A percentile compares a stretch with the other conserved stretches of the same genome.
Evolutionary conservation across 2,888 invertebrate genomes (phyloP).

Genomic region (Drosophila demipolita): DNA sequence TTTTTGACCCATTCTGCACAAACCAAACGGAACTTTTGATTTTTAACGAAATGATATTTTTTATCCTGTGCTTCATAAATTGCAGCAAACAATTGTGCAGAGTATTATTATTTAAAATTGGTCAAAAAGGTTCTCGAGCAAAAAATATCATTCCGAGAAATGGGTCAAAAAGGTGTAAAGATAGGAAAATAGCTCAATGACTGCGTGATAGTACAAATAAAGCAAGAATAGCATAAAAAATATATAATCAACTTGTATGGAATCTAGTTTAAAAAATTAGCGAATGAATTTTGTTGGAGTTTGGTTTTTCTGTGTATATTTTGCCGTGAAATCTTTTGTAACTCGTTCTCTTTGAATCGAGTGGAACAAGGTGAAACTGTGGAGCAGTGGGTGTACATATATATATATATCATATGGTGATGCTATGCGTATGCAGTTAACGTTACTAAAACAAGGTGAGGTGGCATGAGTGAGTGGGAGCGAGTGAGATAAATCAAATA

Average conservation of each 20-base stretch:
- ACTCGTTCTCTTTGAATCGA: constrained; percentile 2
- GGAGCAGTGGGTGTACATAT: constrained; percentile 31
- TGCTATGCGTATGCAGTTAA: constrained; percentile 45
- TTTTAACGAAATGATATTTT: constrained; percentile 71
- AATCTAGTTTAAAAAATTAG: constrained; percentile 20
- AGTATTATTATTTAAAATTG: constrained; percentile 44
- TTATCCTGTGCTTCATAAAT: constrained; percentile 33
- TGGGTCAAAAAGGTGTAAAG: constrained; percentile 73
- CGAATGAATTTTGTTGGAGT: constrained; percentile 17
- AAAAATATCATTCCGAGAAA: constrained; percentile 85
- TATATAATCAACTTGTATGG: constrained; percentile 11
- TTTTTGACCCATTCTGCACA: constrained; percentile 54
- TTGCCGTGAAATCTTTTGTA: constrained; percentile 19
- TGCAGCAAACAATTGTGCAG: constrained; percentile 19
- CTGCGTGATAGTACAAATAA: constrained; percentile 34
- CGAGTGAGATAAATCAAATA: constrained; percentile 45
- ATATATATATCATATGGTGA: constrained; percentile 35
- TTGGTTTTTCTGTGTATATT: constrained; percentile 9
- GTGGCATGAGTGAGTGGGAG: constrained; percentile 47
- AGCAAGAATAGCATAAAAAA: constrained; percentile 14
- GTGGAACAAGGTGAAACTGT: constrained; percentile 10
- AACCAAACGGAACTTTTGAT: constrained; percentile 18
- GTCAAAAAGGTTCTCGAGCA: constrained; percentile 79
- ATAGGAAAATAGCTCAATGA: constrained; percentile 33
- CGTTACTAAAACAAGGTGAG: constrained; percentile 44